phyloP scores from a whole-genome alignment of 1,140 invertebrate species.

The Drosophila mauritiana region DNA sequence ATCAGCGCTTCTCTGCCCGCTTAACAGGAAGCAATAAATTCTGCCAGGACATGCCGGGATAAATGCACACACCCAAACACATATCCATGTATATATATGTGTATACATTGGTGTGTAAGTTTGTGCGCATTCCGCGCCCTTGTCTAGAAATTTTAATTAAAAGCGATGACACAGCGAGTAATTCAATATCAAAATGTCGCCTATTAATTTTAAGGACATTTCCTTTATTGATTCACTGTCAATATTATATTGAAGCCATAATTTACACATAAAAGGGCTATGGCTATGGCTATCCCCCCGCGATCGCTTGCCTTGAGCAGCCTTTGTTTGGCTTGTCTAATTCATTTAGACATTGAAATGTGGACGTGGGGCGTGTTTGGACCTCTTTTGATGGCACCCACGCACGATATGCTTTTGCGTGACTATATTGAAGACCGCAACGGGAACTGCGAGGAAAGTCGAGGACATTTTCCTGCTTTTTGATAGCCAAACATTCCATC shows the following conservation, averaged over 20 bases:
- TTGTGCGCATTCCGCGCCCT: constrained; percentile 48
- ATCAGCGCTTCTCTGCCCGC: constrained; percentile 63
- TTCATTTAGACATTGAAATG: constrained; percentile 66
- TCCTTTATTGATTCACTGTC: constrained; percentile 84
- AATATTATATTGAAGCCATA: constrained; percentile 82
- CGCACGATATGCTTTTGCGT: constrained; percentile 48
- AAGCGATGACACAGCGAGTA: constrained; percentile 84
- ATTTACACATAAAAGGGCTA: constrained; percentile 81
- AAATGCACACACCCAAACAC: constrained; percentile 1
- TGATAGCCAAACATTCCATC: constrained; percentile 61
- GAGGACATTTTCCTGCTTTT: constrained; percentile 51
- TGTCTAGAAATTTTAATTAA: constrained; percentile 84
- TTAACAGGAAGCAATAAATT: constrained; percentile 80
- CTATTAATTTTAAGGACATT: constrained; percentile 84
- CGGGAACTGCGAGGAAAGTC: constrained; percentile 9
- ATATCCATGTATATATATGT: background rate
- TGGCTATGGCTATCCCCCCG: constrained; percentile 15
- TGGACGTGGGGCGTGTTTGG: constrained; percentile 64
- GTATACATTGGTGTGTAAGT: no score
- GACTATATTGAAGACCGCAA: constrained; percentile 12
- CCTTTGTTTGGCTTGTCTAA: constrained; percentile 54
- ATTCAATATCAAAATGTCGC: constrained; percentile 84
- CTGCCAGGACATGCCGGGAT: constrained; percentile 60
- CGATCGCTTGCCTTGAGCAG: constrained; percentile 3
- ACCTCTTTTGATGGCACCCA: constrained; percentile 67